Conservation (phyloP, 2,113 vertebrate species). For the Heliornis fulica region DNA sequence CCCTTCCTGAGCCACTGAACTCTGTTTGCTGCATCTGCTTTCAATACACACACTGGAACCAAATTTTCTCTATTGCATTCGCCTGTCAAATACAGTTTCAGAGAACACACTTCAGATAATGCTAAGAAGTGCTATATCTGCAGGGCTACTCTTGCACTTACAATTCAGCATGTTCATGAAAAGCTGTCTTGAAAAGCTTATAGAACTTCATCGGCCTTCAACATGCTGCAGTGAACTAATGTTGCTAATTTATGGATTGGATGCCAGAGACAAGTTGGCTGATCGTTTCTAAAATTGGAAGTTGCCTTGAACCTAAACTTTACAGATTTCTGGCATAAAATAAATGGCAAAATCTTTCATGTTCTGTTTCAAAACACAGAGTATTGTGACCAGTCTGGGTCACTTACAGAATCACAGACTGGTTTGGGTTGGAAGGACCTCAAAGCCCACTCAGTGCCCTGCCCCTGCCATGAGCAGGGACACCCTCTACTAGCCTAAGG, state of each 20-base stretch:
- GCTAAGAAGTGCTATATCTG: neutral
- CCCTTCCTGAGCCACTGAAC: neutral
- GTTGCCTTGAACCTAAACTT: neutral
- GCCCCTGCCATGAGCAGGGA: too few relatives aligned
- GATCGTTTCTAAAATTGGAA: neutral
- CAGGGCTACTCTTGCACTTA: neutral
- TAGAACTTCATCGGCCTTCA: neutral
- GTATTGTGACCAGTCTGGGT: neutral
- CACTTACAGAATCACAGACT: neutral
- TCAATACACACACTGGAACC: neutral
- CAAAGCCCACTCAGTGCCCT: too few relatives aligned
- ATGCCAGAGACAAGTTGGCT: neutral
- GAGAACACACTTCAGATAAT: conserved; percentile 5
- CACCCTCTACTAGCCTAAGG: too few relatives aligned
- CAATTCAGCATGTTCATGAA: neutral
- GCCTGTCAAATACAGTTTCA: conserved; percentile 41
- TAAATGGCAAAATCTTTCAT: neutral
- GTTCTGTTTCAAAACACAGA: neutral
- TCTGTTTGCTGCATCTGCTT: conserved; percentile 18
- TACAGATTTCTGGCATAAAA: neutral
- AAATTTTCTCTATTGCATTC: conserved; percentile 13
- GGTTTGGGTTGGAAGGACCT: too few relatives aligned
- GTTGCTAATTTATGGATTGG: neutral
- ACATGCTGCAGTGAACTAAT: neutral
- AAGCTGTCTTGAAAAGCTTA: neutral